Percentiles rank a stretch among this genome's conserved stretches.
phyloP scores from a whole-genome alignment of 2,113 vertebrate genomes.

The Tachuris rubrigastra region DNA sequence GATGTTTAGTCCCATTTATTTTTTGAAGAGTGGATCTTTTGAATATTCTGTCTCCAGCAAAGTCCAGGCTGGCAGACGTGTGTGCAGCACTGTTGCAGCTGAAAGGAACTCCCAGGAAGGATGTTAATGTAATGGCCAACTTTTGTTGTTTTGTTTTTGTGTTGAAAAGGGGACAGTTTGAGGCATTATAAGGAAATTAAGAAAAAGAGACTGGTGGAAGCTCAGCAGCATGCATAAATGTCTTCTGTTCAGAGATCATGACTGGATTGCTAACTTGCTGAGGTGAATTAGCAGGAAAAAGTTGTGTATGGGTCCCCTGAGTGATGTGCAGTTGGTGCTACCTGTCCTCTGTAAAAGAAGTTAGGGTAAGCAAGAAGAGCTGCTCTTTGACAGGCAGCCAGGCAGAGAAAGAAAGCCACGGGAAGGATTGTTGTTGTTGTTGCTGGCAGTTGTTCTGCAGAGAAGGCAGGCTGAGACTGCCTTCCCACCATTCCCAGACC shows the following conservation, averaged over 20 bases:
- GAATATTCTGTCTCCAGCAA: background rate
- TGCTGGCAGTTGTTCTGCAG: background rate
- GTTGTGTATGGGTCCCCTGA: background rate
- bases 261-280: background rate
- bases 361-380: background rate
- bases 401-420: background rate
- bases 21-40: background rate
- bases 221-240: background rate
- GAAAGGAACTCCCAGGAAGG: background rate
- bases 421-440: background rate
- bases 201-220: background rate
- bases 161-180: background rate
- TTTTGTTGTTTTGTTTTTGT: no score
- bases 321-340: background rate
- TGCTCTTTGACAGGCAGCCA: background rate
- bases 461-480: background rate
- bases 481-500: background rate
- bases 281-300: background rate
- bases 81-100: background rate
- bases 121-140: background rate
- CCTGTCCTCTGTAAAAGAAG: background rate
- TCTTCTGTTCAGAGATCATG: background rate
- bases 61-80: background rate
- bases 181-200: background rate
- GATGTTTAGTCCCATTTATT: background rate